Evolutionary conservation across 2,888 invertebrate genomes (phyloP), one percentile per base, ranked within the genome.

Genomic region (Ephialtes manifestator): DNA sequence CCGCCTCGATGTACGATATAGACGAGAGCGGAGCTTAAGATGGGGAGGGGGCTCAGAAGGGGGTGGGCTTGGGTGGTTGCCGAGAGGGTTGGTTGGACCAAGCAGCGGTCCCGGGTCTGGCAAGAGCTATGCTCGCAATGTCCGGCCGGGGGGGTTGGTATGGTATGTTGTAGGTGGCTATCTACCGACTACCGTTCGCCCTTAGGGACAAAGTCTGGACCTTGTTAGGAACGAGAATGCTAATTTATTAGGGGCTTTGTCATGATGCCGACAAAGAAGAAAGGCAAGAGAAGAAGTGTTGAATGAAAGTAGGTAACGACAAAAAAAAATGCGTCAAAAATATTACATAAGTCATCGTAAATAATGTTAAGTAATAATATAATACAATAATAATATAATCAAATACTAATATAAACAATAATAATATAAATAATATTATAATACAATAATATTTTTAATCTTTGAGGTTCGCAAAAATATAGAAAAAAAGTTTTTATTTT

Each of bases 91-190:
- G 75, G 65, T 79, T 74, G 75, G 65, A 78, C 72, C 65, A 78
- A 83, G 67, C 51, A 76, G 48, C 75, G 51, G 71, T 75, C 76
- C 78, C 87, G 80, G 90, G 89, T 90, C 89, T 89, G 88, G 90
- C 89, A 92, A 92, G 92, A 94, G 94, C 93, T 93, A 94, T 94
- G 94, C 93, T 91, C 87, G 93, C 93, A 93, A 94, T 94, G 94
- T 93, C 93, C 93, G 91, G 93, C 91, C 35, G 88, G 90, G 91
- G 92, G 89, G 85, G 51, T 71, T 78, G 85, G 79, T 67, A 76
- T 90, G 93, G 93, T 91, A 92, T 93, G 92, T 91, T 92, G 92
- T 92, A 92, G 92, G 91, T 93, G 90, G 92, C 90, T 89, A 80
- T 80, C 82, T 63, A 76, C 82, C 82, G 84, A 81, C 90, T 87